Conservation (phyloP, 2,888 invertebrate genomes). For the Cantharis nigra region DNA sequence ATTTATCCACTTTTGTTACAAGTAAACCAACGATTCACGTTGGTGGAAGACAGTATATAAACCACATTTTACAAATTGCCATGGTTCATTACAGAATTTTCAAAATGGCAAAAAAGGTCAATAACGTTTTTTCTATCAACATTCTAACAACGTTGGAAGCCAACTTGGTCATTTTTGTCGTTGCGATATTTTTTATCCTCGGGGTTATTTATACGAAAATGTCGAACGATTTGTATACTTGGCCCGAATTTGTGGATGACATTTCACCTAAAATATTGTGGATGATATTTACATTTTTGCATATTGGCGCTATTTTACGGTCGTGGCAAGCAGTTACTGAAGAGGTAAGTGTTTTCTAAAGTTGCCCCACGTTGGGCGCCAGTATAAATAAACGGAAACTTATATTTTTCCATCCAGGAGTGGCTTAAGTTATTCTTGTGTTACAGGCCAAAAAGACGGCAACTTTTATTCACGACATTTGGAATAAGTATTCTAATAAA, state of each 20-base stretch:
- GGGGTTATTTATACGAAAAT: neutral
- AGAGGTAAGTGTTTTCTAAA: slow-evolving; percentile 1
- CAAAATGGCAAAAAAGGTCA: slow-evolving; percentile 8
- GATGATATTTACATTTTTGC: neutral
- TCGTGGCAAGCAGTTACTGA: neutral
- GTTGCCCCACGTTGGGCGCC: too few relatives aligned
- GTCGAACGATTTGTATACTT: neutral
- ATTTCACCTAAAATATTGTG: neutral
- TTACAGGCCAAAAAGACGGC: too few relatives aligned
- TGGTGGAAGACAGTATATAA: neutral
- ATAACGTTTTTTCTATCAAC: slow-evolving; percentile 17
- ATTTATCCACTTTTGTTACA: neutral
- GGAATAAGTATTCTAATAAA: too few relatives aligned
- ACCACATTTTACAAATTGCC: neutral
- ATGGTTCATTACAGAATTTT: slow-evolving; percentile 12
- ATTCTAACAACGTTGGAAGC: slow-evolving; percentile 6
- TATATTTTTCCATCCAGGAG: too few relatives aligned
- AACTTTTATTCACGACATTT: too few relatives aligned
- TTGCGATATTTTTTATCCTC: neutral
- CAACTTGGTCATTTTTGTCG: neutral
- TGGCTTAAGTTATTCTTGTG: too few relatives aligned
- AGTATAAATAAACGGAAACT: too few relatives aligned
- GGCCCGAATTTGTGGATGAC: neutral
- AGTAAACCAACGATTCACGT: neutral
- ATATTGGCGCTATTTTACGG: neutral